Evolutionary conservation across 2,888 invertebrate genomes (phyloP), one percentile per base, ranked within the genome.

Genomic region (Luperina testacea): DNA sequence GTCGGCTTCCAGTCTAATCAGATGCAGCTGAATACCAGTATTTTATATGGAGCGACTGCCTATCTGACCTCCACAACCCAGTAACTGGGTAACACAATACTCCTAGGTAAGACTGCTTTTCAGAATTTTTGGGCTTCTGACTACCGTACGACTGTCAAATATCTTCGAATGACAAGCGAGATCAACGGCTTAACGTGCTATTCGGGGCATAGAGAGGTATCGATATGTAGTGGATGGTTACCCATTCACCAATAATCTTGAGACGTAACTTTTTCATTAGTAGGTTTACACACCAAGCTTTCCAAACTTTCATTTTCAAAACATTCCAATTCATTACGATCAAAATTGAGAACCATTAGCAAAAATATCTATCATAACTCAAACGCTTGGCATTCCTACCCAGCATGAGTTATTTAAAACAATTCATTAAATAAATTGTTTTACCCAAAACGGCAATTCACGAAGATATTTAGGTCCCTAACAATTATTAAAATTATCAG

Each of bases 401-500:
- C 71, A 76, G 17, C 64, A 64, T 73, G 73, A 84, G 73, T 83
- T 80, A 90, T 90, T 85, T 70, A 38, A 80, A 77, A 72, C 87
- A 80, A 90, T 90, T 89, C 63, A 81, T 90, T 84, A 75, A 80
- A 78, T 72, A 83, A 89, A 89, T 87, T 86, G 89, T 80, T 71
- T 51, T 79, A 77, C 80, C 73, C 86, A 27, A 82, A 84, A 70
- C 73, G 78, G 78, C 83, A 81, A 85, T 90, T 88, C 80, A 57
- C 72, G 73, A 73, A 83, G 82, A 86, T 87, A 89, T 83, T 89
- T 89, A 83, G 82, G 84, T 84, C 83, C 81, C 86, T 85, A 81
- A 80, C 83, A 89, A 89, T 89, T 90, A 90, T 89, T 90, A 83
- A 89, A 89, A 90, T 90, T 83, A 87, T 89, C 88, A 80, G 72